Conservation (phyloP, 1,140 invertebrate species). For the Heliconius congener region DNA sequence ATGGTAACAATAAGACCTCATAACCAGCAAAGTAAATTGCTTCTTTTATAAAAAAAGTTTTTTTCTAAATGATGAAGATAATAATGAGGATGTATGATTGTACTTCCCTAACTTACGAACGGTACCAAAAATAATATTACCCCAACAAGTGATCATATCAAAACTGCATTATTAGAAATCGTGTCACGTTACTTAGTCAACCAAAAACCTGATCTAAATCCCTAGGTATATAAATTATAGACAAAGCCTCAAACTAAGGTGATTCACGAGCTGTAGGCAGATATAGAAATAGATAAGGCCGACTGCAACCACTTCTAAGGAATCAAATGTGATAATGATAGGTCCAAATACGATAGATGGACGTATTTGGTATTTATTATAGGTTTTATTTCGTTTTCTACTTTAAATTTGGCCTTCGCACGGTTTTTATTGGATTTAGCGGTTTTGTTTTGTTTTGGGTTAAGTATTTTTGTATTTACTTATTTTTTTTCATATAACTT, state of each 20-base stretch:
- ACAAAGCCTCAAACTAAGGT: slow-evolving; percentile 6
- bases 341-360: background rate
- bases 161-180: background rate
- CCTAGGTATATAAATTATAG: slow-evolving; percentile 8
- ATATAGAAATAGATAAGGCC: slow-evolving; percentile 25
- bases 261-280: slow-evolving; percentile 23
- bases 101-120: too few species aligned
- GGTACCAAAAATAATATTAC: too few species aligned
- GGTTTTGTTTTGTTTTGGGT: background rate
- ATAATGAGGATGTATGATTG: too few species aligned
- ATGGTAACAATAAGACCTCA: too few species aligned
- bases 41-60: too few species aligned
- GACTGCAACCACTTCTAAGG: slow-evolving; percentile 10
- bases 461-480: background rate
- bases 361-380: background rate
- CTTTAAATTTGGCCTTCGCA: background rate
- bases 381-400: background rate
- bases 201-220: slow-evolving; percentile 21
- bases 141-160: too few species aligned
- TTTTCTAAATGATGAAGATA: too few species aligned
- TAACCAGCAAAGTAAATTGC: too few species aligned
- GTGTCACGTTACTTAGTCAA: background rate
- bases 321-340: slow-evolving; percentile 2
- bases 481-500: background rate
- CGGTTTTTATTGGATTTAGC: background rate